Evolutionary conservation across 2,113 vertebrate species (phyloP), one percentile per base, ranked within the genome.

Genomic region (Scatophagus argus): DNA sequence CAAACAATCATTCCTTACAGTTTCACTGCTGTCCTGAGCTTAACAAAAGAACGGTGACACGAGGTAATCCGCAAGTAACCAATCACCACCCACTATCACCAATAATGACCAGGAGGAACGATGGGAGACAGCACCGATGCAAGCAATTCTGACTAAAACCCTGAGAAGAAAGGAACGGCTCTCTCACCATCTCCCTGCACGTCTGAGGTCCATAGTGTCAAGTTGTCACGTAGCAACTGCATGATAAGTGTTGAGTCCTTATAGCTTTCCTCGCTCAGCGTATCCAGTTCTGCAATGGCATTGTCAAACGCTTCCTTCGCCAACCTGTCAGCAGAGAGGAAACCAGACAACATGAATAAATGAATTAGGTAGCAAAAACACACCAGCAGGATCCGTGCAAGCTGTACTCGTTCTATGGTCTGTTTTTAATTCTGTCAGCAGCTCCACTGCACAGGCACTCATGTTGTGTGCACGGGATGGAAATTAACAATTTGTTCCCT

Each of bases 131-230:
- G 32, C 4, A n/a, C 27, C 5, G 5, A 34, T 66, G 47, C 8
- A 19, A 27, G 8, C 10, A 21, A 3, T 19, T 23, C 1, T 6
- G 21, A 21, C 19, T 25, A 3, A n/a, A 2, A 7, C 1, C 17
- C 8, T 3, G 41, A 58, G 19, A 60, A 49, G 21, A 59, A 49
- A 63, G 14, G 11, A 25, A 43, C 0, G 8, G 13, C 19, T 41
- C 27, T 86, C 96, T 97, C 87, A 99, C 98, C 97, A 21, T 99
- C 98, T 90, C 96, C 97, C 95, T 99, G 98, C 96, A 97, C 97
- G 93, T 99, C 97, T 96, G 98, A 99, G 95, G 97, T 99, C 97
- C 98, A 99, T 96, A 99, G 96, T 96, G 97, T 99, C 95, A 99
- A 95, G 94, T 99, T 99, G 95, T 99, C 97, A 85, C 97, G 97